These are phyloP conservation scores for Takifugu ocellatus DNA, from an alignment of 2,797 vertebrate species.

Conservation along the genomic window DNA sequence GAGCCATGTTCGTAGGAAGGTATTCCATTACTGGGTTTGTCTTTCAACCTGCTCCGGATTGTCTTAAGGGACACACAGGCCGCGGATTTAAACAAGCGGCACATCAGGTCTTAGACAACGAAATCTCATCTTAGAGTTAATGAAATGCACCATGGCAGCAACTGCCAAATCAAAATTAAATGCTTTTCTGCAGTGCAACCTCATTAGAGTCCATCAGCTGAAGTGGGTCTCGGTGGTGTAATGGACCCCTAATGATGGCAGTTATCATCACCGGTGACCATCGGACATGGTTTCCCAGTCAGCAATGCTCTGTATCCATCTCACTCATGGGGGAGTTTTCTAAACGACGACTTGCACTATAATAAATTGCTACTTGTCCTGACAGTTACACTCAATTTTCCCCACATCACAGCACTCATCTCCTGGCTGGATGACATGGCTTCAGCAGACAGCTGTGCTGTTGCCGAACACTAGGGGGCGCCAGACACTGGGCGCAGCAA, in stretches of 20 bases:
- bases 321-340: conserved; percentile 42
- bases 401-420: conserved; percentile 40
- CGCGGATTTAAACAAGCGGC: conserved; percentile 28
- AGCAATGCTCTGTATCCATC: conserved; percentile 46
- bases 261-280: conserved; percentile 64
- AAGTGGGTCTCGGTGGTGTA: conserved; percentile 45
- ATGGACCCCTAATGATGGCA: conserved; percentile 63
- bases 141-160: conserved; percentile 64
- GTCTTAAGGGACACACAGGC: conserved; percentile 26
- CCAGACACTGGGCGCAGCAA: conserved; percentile 63
- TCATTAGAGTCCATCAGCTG: conserved; percentile 64
- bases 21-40: conserved; percentile 47
- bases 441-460: conserved; percentile 1
- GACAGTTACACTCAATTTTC: conserved; percentile 48
- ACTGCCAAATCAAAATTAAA: conserved; percentile 69
- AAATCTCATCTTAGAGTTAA: conserved; percentile 66
- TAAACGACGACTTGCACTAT: conserved; percentile 41
- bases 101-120: conserved; percentile 51
- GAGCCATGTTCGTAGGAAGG: conserved; percentile 12
- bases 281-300: conserved; percentile 50
- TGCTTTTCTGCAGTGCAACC: conserved; percentile 51
- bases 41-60: conserved; percentile 35
- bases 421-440: conserved; percentile 28
- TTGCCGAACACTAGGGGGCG: conserved; percentile 67
- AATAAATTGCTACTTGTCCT: conserved; percentile 51